Percentiles rank a stretch among this genome's conserved stretches.
Evolutionary conservation across 2,113 vertebrate species (phyloP).

Genomic region (Cairina moschata): DNA sequence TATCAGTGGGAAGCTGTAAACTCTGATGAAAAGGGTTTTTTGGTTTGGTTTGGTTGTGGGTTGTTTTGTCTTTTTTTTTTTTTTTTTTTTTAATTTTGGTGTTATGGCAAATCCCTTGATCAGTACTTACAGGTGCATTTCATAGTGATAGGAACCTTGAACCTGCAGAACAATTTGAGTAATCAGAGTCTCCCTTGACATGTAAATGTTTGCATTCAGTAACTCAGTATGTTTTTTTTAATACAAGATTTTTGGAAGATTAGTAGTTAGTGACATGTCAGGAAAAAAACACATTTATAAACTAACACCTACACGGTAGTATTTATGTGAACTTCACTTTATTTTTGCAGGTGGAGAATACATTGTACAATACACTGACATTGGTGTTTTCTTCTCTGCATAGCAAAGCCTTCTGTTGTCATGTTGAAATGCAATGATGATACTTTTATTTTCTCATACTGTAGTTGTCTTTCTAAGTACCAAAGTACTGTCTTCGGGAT

Average conservation of each 20-base stretch:
- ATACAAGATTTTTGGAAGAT: not conserved
- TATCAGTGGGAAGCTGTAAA: not conserved
- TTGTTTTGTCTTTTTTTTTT: not conserved
- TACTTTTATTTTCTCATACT: not conserved
- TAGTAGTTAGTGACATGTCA: not conserved
- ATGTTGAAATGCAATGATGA: not conserved
- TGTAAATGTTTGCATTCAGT: not conserved
- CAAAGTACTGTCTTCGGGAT: not conserved
- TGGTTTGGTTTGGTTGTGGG: not conserved
- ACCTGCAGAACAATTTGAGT: not conserved
- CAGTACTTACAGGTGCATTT: not conserved
- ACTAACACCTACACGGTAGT: not conserved
- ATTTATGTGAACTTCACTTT: not conserved
- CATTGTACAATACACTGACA: not conserved
- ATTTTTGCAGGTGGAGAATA: slow-evolving; percentile 6
- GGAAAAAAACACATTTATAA: not conserved
- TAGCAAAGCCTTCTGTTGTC: not conserved
- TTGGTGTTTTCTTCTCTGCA: not conserved
- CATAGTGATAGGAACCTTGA: not conserved
- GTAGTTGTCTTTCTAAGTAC: not conserved
- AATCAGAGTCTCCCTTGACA: not conserved
- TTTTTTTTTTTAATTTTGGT: not conserved
- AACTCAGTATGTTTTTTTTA: not conserved
- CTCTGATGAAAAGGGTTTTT: not conserved
- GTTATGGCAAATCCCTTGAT: not conserved